Percentiles rank a stretch among this genome's conserved stretches.
Evolutionary conservation across 1,140 invertebrate genomes (phyloP).

Genomic region (Glossosoma conforme): DNA sequence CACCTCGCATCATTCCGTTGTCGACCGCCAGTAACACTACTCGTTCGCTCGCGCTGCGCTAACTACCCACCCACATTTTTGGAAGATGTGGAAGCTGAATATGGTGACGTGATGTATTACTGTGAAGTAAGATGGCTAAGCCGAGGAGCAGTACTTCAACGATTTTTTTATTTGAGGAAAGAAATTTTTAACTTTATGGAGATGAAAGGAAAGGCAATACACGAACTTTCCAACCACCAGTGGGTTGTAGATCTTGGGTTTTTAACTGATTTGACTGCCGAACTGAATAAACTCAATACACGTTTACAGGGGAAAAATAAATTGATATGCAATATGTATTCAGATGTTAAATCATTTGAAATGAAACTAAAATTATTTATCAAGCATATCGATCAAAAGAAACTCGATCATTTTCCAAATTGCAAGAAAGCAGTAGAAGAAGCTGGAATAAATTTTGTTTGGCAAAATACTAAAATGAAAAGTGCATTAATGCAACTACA

Average conservation of each 20-base stretch:
- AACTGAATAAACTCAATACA: slow-evolving; percentile 8
- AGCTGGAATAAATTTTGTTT: no score
- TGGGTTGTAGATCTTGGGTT: slow-evolving; percentile 9
- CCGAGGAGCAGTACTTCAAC: slow-evolving; percentile 12
- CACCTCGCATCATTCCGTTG: no score
- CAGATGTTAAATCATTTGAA: slow-evolving; percentile 12
- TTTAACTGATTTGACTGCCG: slow-evolving; percentile 15
- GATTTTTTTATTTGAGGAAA: slow-evolving; percentile 18
- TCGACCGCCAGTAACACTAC: slow-evolving; percentile 10
- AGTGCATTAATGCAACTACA: no score
- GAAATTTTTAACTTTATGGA: slow-evolving; percentile 14
- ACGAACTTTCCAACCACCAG: slow-evolving; percentile 17
- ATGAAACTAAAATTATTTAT: no score
- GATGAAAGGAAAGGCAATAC: slow-evolving; percentile 10
- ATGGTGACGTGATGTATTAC: slow-evolving; percentile 23
- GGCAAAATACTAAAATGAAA: no score
- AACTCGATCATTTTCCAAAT: no score
- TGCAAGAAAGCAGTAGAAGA: no score
- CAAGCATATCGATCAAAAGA: no score
- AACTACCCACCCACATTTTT: no score
- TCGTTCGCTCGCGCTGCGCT: no score
- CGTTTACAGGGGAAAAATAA: slow-evolving; percentile 2
- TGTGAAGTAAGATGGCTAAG: slow-evolving; percentile 18
- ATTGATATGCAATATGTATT: slow-evolving; percentile 5
- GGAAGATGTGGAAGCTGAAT: slow-evolving; percentile 29